Percentiles rank a stretch among this genome's conserved stretches.
Evolutionary conservation across 2,113 vertebrate species (phyloP).

Genomic region (Leiothrix lutea): DNA sequence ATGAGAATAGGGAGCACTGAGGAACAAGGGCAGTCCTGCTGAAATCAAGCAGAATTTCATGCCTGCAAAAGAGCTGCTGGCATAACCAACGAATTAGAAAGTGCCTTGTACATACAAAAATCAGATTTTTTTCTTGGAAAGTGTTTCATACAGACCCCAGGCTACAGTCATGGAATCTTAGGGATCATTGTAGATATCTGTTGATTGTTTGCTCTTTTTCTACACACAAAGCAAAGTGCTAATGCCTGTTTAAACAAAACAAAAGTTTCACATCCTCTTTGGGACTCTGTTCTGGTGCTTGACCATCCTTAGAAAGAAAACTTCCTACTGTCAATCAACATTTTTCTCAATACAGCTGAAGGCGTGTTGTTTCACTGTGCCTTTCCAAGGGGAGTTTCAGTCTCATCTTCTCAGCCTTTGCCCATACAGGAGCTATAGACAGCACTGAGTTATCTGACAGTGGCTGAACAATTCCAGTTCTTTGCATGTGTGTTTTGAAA

Average conservation of each 20-base stretch:
- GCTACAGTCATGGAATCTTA: neutral
- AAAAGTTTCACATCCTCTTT: neutral
- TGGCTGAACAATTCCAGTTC: neutral
- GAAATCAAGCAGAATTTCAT: neutral
- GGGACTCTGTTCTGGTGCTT: neutral
- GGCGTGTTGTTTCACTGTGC: neutral
- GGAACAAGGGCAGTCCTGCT: neutral
- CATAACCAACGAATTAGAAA: neutral
- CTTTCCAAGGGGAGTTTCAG: neutral
- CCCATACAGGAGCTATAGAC: neutral
- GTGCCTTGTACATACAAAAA: neutral
- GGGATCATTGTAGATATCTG: neutral
- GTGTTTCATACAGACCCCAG: no score
- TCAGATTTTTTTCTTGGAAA: neutral
- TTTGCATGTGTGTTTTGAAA: neutral
- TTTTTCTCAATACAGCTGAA: neutral
- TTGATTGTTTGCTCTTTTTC: neutral
- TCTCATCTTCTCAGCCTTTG: accelerated
- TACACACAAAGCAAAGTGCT: neutral
- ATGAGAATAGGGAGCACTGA: neutral
- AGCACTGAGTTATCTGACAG: neutral
- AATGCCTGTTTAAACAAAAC: neutral
- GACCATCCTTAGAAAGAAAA: neutral
- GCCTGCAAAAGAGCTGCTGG: neutral
- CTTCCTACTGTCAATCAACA: neutral